A percentile compares a stretch with the other conserved stretches of the same genome.
Conservation (phyloP, 2,113 vertebrate species). For the Haemorhous mexicanus region DNA sequence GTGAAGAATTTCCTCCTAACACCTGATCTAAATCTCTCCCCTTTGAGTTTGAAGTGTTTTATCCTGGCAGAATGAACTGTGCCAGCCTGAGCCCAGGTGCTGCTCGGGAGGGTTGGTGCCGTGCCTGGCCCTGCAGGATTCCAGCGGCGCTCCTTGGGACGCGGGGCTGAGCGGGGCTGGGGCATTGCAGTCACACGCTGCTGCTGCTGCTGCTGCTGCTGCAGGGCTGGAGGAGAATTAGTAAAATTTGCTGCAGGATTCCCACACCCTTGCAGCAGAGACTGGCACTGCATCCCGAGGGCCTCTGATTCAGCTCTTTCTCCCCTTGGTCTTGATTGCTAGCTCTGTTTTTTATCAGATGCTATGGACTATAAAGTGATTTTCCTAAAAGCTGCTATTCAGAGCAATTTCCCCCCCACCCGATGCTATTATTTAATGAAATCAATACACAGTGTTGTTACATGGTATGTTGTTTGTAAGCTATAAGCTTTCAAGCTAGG, state of each 20-base stretch:
- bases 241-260: constrained; percentile 53
- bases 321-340: constrained; percentile 9
- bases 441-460: constrained; percentile 24
- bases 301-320: constrained; percentile 49
- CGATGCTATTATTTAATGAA: constrained; percentile 56
- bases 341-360: constrained; percentile 31
- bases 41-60: fast-evolving
- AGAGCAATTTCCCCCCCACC: background rate
- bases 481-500: constrained; percentile 29
- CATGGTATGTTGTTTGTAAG: constrained; percentile 10
- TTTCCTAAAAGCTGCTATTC: constrained; percentile 16
- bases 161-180: background rate
- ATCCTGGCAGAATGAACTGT: background rate
- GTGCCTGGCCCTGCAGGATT: background rate
- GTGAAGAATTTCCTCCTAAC: background rate
- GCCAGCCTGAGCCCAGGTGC: background rate
- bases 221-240: constrained; percentile 51
- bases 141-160: background rate
- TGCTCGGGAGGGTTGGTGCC: background rate
- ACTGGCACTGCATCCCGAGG: background rate
- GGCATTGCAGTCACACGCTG: constrained; percentile 10
- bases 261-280: constrained; percentile 43
- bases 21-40: background rate
- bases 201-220: constrained; percentile 31
- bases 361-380: background rate